Evolutionary conservation across 2,113 vertebrate species (phyloP), one percentile per base, ranked within the genome.

Genomic region (Colistium nudipinnis): DNA sequence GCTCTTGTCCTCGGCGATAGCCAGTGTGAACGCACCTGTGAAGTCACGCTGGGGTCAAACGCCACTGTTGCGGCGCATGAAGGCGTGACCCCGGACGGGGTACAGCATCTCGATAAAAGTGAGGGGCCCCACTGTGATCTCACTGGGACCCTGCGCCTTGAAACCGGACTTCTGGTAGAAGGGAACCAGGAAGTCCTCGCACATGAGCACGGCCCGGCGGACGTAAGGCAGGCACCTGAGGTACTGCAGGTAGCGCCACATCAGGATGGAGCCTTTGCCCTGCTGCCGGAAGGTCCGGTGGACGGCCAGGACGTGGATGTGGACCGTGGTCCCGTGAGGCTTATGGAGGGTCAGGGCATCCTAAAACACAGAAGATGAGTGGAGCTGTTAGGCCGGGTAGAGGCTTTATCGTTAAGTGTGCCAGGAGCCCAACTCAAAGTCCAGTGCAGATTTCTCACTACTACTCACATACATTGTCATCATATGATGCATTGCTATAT

Each of bases 111-210:
- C 96, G 0, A 78, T 78, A 86, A 97, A 98, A 28, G 87, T 62
- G 39, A 98, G 71, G 0, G 91, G 80, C 27, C 94, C 94, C 87
- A 94, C 92, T 0, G 83, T 87, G 84, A 95, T 80, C 6, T 91
- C 14, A 0, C 94, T 95, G 0, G 92, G 95, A 1, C 96, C 96
- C 74, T 87, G 66, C 0, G 67, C 83, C 70, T 87, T 81, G 82
- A 98, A 97, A 4, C 96, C 95, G 0, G 91, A 93, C 76, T 92
- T 95, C 62, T 89, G 84, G 71, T 98, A 98, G 92, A 96, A 98
- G 76, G 95, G 94, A 47, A 97, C 93, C 35, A 97, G 92, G 33
- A 89, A 84, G 0, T 88, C 89, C 55, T 97, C 90, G 0, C 96
- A 96, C 95, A 96, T 96, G 80, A 98, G 94, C 47, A 90, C 80